These are phyloP conservation scores for Gymnoscelis rufifasciata DNA, from an alignment of 2,888 invertebrate genomes.

Conservation along the genomic window DNA sequence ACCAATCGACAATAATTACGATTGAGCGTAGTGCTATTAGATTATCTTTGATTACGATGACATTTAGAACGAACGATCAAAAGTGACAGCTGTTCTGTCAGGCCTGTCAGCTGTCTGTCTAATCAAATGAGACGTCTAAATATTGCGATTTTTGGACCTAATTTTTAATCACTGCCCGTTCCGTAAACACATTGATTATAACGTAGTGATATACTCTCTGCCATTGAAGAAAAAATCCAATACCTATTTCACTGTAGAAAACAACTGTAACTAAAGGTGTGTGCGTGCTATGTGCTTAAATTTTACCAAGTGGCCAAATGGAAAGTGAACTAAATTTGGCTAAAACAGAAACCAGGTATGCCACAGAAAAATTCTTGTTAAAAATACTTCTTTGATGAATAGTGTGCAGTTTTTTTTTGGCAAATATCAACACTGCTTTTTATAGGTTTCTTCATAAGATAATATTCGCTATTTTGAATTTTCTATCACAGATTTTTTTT, in stretches of 20 bases:
- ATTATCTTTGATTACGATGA: too few species aligned
- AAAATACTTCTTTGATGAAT: constrained; percentile 22
- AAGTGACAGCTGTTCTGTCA: too few species aligned
- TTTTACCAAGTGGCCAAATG: constrained; percentile 65
- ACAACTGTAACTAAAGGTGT: constrained; percentile 23
- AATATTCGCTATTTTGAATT: not conserved
- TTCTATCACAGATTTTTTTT: constrained; percentile 11
- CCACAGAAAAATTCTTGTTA: constrained; percentile 18
- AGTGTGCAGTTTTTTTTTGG: constrained; percentile 56
- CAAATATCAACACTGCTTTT: constrained; percentile 37
- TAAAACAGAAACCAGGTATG: constrained; percentile 60
- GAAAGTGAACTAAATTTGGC: constrained; percentile 64
- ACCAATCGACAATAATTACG: too few species aligned
- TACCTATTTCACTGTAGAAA: constrained; percentile 25
- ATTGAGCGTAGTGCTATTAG: too few species aligned
- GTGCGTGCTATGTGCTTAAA: constrained; percentile 54
- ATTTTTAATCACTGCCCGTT: too few species aligned
- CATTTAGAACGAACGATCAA: too few species aligned
- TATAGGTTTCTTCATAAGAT: too few species aligned
- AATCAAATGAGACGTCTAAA: too few species aligned
- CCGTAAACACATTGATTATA: too few species aligned
- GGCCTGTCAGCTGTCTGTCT: too few species aligned
- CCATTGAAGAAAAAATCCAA: too few species aligned
- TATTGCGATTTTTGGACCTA: too few species aligned
- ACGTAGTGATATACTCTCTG: not conserved